phyloP scores from a whole-genome alignment of 2,888 invertebrate species.

The Apotomis turbidana region DNA sequence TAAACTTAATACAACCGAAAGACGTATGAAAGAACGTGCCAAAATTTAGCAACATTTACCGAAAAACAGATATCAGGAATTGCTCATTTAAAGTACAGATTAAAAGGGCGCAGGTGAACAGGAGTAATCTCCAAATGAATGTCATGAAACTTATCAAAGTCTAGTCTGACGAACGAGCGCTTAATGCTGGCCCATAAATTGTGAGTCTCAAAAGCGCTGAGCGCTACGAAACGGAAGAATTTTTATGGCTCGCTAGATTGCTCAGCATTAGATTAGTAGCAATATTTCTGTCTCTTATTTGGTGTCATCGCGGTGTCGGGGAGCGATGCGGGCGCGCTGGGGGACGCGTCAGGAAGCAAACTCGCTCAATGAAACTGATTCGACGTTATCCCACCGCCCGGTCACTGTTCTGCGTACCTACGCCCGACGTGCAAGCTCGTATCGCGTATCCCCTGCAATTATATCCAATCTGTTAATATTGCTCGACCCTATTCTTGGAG shows the following conservation, averaged over 20 bases:
- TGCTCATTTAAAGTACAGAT: background rate
- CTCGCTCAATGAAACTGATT: slow-evolving; percentile 76
- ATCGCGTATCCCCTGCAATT: slow-evolving; percentile 40
- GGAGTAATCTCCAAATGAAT: slow-evolving; percentile 5
- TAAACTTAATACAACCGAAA: no score
- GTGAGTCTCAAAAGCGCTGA: slow-evolving; percentile 11
- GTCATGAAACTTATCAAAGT: slow-evolving; percentile 25
- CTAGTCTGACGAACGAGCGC: slow-evolving; percentile 9
- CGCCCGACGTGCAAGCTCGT: slow-evolving; percentile 39
- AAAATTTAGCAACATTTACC: no score
- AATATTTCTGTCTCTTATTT: slow-evolving; percentile 38
- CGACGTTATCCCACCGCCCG: slow-evolving; percentile 68
- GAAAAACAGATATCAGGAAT: no score
- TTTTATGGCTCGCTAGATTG: slow-evolving; percentile 31
- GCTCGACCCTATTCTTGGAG: slow-evolving; percentile 39
- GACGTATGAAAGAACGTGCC: no score
- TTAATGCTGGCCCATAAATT: slow-evolving; percentile 26
- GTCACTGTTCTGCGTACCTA: slow-evolving; percentile 80
- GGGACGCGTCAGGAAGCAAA: slow-evolving; percentile 78
- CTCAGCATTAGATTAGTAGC: slow-evolving; percentile 37
- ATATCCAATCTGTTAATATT: slow-evolving; percentile 42
- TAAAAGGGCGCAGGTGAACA: background rate
- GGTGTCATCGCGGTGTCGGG: slow-evolving; percentile 51
- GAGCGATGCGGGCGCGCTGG: slow-evolving; percentile 57
- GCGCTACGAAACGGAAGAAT: slow-evolving; percentile 35